Evolutionary conservation across 2,888 invertebrate species (phyloP), one percentile per base, ranked within the genome.

Genomic region (Pocota personata): DNA sequence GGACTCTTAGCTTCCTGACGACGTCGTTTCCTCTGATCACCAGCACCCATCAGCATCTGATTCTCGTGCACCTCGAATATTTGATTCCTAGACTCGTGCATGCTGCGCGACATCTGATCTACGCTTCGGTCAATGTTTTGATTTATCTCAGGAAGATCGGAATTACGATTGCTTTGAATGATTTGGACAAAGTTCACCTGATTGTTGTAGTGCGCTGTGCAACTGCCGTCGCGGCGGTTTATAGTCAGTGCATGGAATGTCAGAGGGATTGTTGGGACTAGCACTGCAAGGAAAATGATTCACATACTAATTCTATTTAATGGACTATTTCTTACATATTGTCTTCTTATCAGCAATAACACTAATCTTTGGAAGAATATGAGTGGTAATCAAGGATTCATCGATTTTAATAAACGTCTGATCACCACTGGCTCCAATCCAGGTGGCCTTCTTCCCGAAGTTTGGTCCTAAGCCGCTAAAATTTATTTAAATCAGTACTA

Each of bases 341-440:
- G 95, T 96, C 89, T 95, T 95, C 90, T 95, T 95, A 91, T 98
- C 98, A 8, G 98, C 97, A 88, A 98, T 96, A 50, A 98, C 96
- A 73, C 97, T 97, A 27, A 98, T 96, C 89, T 96, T 96, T 55
- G 97, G 95, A 77, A 99, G 94, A 89, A 97, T 97, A 88, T 97
- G 96, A 0, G 97, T 96, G 91, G 98, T 98, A 87, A 99, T 97
- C n/a, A 98, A 93, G 1, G 96, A 96, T 92, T 98, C 98, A 88
- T 98, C 98, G 69, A 98, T 95, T 92, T 97, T 97, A 60, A 98
- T 94, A 91, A 97, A 98, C 1, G 99, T 99, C 92, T 98, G 97
- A 93, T 99, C 99, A 0, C 98, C 98, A n/a, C 97, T 97, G 3
- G 98, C 98, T 0, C 97, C 96, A 14, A 99, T 95, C 98, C 98